Evolutionary conservation across 1,140 invertebrate genomes (phyloP), one percentile per base, ranked within the genome.

Genomic region (Hylaeus volcanicus): DNA sequence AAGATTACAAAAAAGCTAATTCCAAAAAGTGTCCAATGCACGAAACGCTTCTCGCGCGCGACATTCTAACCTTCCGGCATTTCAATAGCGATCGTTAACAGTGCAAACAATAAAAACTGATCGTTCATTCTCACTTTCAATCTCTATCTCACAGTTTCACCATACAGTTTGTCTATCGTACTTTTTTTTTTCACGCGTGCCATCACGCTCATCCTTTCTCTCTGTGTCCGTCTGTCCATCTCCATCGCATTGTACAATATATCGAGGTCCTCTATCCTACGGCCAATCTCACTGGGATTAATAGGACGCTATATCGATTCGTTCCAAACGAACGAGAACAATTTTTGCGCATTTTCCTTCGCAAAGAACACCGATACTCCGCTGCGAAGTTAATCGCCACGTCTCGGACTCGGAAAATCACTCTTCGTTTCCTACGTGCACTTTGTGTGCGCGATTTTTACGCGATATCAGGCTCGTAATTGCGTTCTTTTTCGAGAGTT

Each of bases 151-250:
- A 26, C 61, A 55, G 14, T 41, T 55, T 37, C 9, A 14, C 48
- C n/a, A 5, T 48, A 26, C 45, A n/a, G 12, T 11, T 11, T 39
- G 37, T 45, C 45, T 58, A 43, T 74, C 26, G 41, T 26, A 71
- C 26, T 15, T n/a, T 37, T 53, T 41, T 15, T n/a, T 37, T 53
- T 41, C 81, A 84, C n/a, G 51, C 75, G 26, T 39, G 8, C 58
- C 12, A 37, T 64, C 69, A 80, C 74, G 43, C 63, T 71, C 79
- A 79, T 70, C 74, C 68, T 77, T 66, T 41, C 71, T 66, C 74
- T 85, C 63, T 82, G 76, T 83, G 85, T 89, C 86, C 87, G 88
- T 89, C 89, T 91, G 85, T 86, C 83, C 77, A 85, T 81, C 82
- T 88, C 80, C 78, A 84, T 84, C 73, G 65, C 73, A 84, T 81